These are phyloP conservation scores for Amblyopsis rosae DNA, from an alignment of 2,113 vertebrate species.

Conservation along the genomic window DNA sequence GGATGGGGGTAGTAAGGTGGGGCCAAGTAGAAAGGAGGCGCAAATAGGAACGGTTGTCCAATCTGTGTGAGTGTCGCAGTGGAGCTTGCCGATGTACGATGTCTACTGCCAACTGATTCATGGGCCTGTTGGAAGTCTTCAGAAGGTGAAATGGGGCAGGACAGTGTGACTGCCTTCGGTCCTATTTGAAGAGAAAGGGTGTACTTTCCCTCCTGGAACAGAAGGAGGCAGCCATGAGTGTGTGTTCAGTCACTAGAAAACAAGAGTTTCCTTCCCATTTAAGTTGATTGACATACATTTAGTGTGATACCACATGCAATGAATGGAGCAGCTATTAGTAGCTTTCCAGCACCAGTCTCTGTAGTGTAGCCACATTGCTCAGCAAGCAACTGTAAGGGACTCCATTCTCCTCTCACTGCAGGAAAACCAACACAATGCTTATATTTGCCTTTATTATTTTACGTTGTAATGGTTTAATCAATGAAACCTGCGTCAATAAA, in stretches of 20 bases:
- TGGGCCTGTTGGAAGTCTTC: not conserved
- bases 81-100: not conserved
- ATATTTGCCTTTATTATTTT: not conserved
- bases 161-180: constrained; percentile 30
- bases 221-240: not conserved
- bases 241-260: not conserved
- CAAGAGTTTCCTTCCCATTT: not conserved
- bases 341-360: constrained; percentile 16
- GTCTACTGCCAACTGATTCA: not conserved
- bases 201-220: constrained; percentile 51
- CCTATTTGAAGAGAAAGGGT: constrained; percentile 46
- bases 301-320: constrained; percentile 53
- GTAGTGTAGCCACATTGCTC: constrained; percentile 58
- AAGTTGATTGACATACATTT: constrained; percentile 30
- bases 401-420: constrained; percentile 64
- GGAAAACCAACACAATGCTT: not conserved
- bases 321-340: constrained; percentile 34
- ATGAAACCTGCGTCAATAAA: no score
- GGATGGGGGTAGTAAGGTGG: constrained; percentile 61
- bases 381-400: constrained; percentile 25
- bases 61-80: not conserved
- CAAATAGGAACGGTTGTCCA: constrained; percentile 28
- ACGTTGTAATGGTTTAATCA: no score
- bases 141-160: constrained; percentile 37
- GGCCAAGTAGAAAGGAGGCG: constrained; percentile 60